Evolutionary conservation across 92 coral and sea anemone species (phyloP).

Genomic region (Chrysogorgia sp.): DNA sequence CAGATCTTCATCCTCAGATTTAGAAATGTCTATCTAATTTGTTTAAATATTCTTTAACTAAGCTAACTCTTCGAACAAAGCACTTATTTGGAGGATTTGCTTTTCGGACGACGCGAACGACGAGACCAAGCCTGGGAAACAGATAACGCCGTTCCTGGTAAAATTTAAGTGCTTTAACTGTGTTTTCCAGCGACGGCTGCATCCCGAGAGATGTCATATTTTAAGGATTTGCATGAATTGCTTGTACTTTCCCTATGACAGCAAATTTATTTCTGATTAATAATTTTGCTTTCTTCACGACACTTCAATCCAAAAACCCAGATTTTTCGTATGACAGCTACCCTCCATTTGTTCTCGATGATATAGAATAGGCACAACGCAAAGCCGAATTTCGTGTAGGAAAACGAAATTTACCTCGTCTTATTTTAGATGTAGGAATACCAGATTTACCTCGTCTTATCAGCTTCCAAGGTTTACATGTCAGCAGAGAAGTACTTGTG

Average conservation of each 20-base stretch:
- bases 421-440: no score
- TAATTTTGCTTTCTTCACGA: not conserved
- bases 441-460: no score
- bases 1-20: no score
- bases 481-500: not conserved
- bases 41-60: no score
- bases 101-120: constrained; percentile 7
- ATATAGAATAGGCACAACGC: constrained; percentile 25
- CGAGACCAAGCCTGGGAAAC: not conserved
- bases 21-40: no score
- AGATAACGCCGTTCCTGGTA: constrained; percentile 11
- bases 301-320: not conserved
- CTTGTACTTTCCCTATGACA: constrained; percentile 30
- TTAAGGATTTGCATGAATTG: constrained; percentile 14
- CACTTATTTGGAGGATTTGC: no score
- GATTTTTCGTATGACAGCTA: not conserved
- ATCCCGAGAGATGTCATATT: constrained; percentile 21
- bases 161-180: no score
- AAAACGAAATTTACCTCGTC: constrained; percentile 26
- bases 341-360: not conserved
- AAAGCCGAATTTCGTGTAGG: constrained; percentile 28
- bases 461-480: not conserved
- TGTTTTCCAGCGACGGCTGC: no score
- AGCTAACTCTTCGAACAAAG: no score
- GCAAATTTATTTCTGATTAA: constrained; percentile 4